Base-by-base conservation (phyloP, 1,140 invertebrate genomes). In the Leptonema lineaticorne region DNA sequence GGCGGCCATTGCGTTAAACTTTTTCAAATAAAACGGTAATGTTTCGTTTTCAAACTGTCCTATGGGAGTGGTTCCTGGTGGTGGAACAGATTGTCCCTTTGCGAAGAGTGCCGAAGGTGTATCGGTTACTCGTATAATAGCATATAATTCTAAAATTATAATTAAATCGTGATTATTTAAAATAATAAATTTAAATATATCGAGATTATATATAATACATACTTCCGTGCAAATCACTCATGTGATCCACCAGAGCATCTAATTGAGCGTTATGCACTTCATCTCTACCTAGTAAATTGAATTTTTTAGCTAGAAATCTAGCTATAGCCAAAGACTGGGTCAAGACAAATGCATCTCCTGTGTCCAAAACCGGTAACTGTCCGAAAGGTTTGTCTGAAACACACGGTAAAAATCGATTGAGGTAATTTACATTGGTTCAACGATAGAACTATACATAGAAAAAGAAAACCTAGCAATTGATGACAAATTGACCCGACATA, bases 281-380 rank as follows among this genome's bases (percentile, higher is more conserved):
- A 73, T 87, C 80, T 69, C 84, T 83, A 1, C 90, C 90, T 68
- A 80, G 82, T 56, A 93, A 75, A 65, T 84, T 85, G 37, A 83
- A 84, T 69, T 88, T 81, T 73, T 85, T 89, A 4, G 89, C 91
- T n/a, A 91, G 77, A 73, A 88, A 92, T 26, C 90, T 83, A 30
- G 82, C 83, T 74, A 93, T 91, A 28, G 91, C 87, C 28, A 84
- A 76, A 63, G 88, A 88, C 77, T 93, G 91, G 74, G 86, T 82
- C n/a, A 89, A 77, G 0, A 68, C 0, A 48, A 69, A 62, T 11
- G 41, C 67, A 2, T 72, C 67, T 7, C 67, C 67, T 7, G 67
- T 69, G 8, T 69, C 70, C 67, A 72, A 53, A 11, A 66, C 28
- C 0, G 70, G 70, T 3, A 72, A 27, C 27, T 72, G 70, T 16